Evolutionary conservation across 2,888 invertebrate species (phyloP), one percentile per base, ranked within the genome.

Genomic region (Globia sparganii): DNA sequence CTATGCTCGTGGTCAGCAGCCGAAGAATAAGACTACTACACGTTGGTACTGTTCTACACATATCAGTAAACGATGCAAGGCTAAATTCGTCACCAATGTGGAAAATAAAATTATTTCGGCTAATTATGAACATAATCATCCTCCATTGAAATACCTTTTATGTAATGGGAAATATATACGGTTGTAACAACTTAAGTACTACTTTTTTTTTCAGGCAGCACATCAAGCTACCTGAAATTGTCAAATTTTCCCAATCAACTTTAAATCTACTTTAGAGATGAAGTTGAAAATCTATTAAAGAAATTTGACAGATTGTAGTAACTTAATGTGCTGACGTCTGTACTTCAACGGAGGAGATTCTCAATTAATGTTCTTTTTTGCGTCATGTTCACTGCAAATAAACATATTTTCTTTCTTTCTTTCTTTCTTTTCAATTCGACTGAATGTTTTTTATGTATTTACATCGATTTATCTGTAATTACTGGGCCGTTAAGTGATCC

Each of bases 1-100:
- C 0, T 87, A 86, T 31, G 21, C 37, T 28, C 56, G 71, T 21
- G 11, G 53, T 31, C 5, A 11, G 5, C 61, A 40, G 28, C 3
- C 25, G 0, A 43, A 64, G 11, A 13, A 6, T 5, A 74, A 65
- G 28, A 56, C 31, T 13, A 61, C 31, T 4, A 65, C 43, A 4
- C 56, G 64, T 28, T 87, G 86, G 88, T 72, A 80, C 6, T 88
- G 88, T 72, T 88, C 88, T 0, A 80, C 86, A 6, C 82, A 87
- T 43, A 75, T 80, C 11, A 69, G 72, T 9, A 79, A 66, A 40
- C 77, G 69, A 3, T 87, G 87, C 28, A 81, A 61, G n/a, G 87
- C 83, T 5, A 82, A 69, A 49, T 25, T 85, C 31, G 37, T 46
- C 28, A 67, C 49, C 15, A 49, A 56, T 25, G 11, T 15, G 1